phyloP scores from a whole-genome alignment of 1,140 invertebrate species.

The Subanguina moxae region DNA sequence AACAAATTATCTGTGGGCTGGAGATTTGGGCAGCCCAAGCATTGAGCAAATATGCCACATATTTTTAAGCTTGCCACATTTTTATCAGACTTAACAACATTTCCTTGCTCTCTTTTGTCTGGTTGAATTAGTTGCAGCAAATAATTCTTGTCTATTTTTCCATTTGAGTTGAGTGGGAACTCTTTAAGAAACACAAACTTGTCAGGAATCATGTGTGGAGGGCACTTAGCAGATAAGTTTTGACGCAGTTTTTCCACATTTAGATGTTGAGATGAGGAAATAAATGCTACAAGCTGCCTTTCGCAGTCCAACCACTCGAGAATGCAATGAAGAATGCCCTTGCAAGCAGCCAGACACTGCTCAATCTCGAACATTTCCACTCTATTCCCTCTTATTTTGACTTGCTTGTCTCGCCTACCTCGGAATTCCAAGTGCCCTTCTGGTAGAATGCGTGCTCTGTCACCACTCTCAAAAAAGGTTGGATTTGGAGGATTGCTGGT shows the following conservation, averaged over 20 bases:
- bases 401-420: constrained; percentile 15
- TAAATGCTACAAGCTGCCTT: neutral
- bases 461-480: constrained; percentile 15
- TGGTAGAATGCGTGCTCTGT: neutral
- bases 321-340: neutral
- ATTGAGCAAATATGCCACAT: neutral
- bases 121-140: neutral
- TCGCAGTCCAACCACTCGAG: neutral
- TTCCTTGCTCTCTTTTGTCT: neutral
- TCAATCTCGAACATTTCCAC: constrained; percentile 23
- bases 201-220: constrained; percentile 19
- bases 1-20: constrained; percentile 14
- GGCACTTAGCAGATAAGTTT: constrained; percentile 8
- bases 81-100: neutral
- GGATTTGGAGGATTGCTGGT: neutral
- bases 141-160: constrained; percentile 23
- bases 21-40: neutral
- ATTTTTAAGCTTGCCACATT: neutral
- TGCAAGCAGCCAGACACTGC: neutral
- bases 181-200: constrained; percentile 10
- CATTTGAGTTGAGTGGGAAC: constrained; percentile 34
- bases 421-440: constrained; percentile 12
- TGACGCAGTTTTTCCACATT: neutral
- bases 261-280: neutral
- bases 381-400: constrained; percentile 26